Evolutionary conservation across 2,113 vertebrate species (phyloP).

Genomic region (Tamias sibiricus): DNA sequence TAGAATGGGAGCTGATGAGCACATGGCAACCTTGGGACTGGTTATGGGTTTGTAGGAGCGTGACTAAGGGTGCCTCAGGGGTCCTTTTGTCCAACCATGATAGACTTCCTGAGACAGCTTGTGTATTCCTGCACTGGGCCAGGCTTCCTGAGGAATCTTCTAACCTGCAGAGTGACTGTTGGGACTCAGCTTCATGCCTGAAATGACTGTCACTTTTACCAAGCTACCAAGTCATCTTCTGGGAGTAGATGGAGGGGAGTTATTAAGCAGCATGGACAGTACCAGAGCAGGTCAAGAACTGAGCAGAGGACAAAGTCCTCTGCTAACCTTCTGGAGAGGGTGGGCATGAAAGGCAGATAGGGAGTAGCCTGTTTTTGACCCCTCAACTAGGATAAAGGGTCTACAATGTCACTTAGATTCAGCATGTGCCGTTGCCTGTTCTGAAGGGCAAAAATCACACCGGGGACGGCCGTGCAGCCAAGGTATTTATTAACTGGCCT

Average conservation of each 20-base stretch:
- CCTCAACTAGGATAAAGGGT: neutral
- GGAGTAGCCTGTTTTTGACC: neutral
- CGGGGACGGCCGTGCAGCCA: too few species aligned
- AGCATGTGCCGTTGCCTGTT: neutral
- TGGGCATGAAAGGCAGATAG: neutral
- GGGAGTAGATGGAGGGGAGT: neutral
- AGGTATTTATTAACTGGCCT: too few species aligned
- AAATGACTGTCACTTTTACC: neutral
- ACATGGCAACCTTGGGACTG: accelerated
- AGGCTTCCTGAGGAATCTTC: neutral
- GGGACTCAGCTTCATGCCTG: too few species aligned
- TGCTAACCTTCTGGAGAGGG: neutral
- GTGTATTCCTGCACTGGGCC: neutral
- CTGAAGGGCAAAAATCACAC: too few species aligned
- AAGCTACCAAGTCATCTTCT: neutral
- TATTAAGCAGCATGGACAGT: neutral
- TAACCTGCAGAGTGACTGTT: accelerated
- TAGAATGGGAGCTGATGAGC: too few species aligned
- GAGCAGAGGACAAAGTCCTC: neutral
- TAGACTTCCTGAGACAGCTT: neutral
- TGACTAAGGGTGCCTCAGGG: accelerated
- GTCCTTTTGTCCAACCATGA: neutral
- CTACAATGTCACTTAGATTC: neutral
- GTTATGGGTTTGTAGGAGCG: accelerated
- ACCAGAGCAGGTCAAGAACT: neutral